Evolutionary conservation across 2,888 invertebrate genomes (phyloP), one percentile per base, ranked within the genome.

Genomic region (Caenorhabditis japonica): DNA sequence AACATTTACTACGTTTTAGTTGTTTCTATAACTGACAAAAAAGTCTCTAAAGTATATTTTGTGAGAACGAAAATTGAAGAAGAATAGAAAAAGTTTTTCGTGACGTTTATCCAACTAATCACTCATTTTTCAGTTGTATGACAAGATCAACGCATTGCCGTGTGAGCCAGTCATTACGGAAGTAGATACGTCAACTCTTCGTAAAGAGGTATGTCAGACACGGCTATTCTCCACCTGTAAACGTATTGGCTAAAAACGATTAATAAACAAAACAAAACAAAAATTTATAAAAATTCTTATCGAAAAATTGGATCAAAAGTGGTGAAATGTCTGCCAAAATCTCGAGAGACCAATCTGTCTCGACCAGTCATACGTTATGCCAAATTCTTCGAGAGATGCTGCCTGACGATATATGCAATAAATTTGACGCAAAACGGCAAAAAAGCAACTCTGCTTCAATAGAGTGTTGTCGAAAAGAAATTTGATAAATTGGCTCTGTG

Each of bases 91-190:
- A 34, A 41, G 46, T 27, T 13, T 36, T 1, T 5, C 10, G n/a
- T 25, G 21, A 66, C 36, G 43, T 56, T 51, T 49, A 41, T 34
- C n/a, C n/a, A 10, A 49, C 66, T 58, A 25, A 56, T 64, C 39
- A 41, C 51, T 58, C 36, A 47, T 47, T 49, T 86, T 86, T 76
- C 81, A 87, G 87, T 81, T 87, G 80, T 87, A 87, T 84, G 87
- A 87, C 76, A 83, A 84, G 66, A 87, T 87, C 73, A 77, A 79
- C 30, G 81, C 76, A 13, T 76, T 83, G 36, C 76, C 78, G 30
- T 76, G 79, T 3, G 80, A 78, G 44, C 83, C 84, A 17, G 79
- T 81, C 33, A 64, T 77, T 15, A 64, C 82, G 23, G 84, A 84
- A 23, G 69, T 73, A 41, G 84, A 86, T 58, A 82, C 83, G 34